Conservation (phyloP, 2,888 invertebrate genomes). For the Meta bourneti region DNA sequence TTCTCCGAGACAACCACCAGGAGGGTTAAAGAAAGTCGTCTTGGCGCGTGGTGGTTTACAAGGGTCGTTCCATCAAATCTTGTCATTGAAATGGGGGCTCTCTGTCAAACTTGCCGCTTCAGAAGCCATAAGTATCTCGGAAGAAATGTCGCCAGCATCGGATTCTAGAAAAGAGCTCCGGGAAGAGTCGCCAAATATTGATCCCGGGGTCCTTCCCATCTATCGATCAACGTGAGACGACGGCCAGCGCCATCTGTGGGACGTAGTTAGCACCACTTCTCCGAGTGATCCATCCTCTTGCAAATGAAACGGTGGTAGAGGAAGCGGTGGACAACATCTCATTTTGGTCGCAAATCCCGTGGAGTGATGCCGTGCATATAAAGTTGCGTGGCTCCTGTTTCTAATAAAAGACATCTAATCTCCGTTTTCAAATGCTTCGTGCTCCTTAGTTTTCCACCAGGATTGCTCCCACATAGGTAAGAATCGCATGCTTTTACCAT, state of each 20-base stretch:
- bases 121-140: too few relatives aligned
- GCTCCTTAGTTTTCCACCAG: background rate
- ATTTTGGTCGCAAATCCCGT: background rate
- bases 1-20: too few relatives aligned
- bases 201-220: background rate
- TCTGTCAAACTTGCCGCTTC: too few relatives aligned
- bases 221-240: background rate
- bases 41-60: too few relatives aligned
- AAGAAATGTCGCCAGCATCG: too few relatives aligned
- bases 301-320: background rate
- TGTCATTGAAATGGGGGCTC: too few relatives aligned
- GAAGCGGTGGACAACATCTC: background rate
- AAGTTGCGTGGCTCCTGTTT: too few relatives aligned
- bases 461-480: background rate
- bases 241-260: background rate
- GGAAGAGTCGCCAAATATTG: background rate
- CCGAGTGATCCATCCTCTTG: background rate
- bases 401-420: background rate
- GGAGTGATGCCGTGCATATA: background rate
- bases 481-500: background rate
- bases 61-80: too few relatives aligned
- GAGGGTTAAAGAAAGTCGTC: too few relatives aligned
- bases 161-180: background rate
- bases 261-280: too few relatives aligned
- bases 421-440: background rate